Evolutionary conservation across 2,888 invertebrate genomes (phyloP), one percentile per base, ranked within the genome.

Genomic region (Pocota personata): DNA sequence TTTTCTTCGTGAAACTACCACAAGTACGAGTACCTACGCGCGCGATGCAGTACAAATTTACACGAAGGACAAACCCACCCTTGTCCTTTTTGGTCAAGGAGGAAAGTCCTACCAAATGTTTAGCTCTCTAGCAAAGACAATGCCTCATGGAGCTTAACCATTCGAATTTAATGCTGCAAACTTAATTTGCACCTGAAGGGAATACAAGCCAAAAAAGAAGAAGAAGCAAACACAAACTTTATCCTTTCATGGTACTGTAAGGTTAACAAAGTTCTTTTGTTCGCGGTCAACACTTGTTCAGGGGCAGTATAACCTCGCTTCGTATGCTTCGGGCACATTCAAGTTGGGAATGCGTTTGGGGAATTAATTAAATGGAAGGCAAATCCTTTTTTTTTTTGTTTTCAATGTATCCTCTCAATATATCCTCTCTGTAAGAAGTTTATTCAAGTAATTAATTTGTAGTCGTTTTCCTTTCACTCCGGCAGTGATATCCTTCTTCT

Each of bases 101-200:
- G 64, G 55, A 35, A 35, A 66, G 16, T n/a, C 50, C 62, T 60
- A 27, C 35, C 60, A 52, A n/a, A 46, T 16, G 64, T 19, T 50
- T 27, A 58, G 16, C 32, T 7, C 37, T n/a, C 5, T 48, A 24
- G 24, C 27, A 16, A 58, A 73, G 40, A 67, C 48, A 67, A 66
- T 16, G 32, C 43, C 19, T 27, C 57, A 12, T n/a, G 46, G 21
- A 27, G 37, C 35, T 40, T 37, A 12, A 19, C 55, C 62, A 78
- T 78, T 62, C 40, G 52, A 73, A 55, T 71, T 69, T 58, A 71
- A 75, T 69, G 35, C 67, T 55, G 55, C 62, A n/a, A 55, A 64
- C 64, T 57, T 35, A 62, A 73, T 77, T 75, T 58, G 46, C 66
- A 84, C 80, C 84, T 84, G 75, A 76, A 76, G 79, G 80, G 79